phyloP scores from a whole-genome alignment of 1,140 invertebrate genomes.

The Plutomurus gul region DNA sequence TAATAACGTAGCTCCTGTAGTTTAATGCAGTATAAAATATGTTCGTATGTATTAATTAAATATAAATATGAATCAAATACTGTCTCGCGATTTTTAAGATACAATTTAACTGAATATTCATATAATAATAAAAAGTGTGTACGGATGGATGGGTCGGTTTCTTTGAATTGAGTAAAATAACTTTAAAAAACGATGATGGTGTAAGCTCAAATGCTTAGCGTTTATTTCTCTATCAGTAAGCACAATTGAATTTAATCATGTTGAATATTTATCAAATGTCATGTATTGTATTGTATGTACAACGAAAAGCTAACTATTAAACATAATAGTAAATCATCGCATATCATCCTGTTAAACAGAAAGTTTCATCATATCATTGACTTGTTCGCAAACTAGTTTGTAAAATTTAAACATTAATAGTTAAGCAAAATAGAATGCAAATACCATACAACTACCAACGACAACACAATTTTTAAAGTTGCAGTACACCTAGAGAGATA shows the following conservation, averaged over 20 bases:
- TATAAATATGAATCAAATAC: too few relatives aligned
- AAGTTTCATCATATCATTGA: background rate
- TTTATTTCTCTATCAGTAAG: slow-evolving; percentile 13
- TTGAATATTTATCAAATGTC: slow-evolving; percentile 28
- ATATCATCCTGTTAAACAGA: background rate
- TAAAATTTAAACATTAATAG: background rate
- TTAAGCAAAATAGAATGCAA: slow-evolving; percentile 27
- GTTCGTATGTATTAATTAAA: too few relatives aligned
- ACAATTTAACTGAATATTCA: too few relatives aligned
- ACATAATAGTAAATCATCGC: background rate
- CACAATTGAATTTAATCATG: slow-evolving; percentile 17
- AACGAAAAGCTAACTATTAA: slow-evolving; percentile 9
- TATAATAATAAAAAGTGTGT: too few relatives aligned
- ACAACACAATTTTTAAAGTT: background rate
- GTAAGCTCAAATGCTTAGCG: background rate
- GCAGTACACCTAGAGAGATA: slow-evolving; percentile 11
- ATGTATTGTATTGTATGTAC: slow-evolving; percentile 21
- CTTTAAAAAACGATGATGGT: background rate
- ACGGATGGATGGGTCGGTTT: background rate
- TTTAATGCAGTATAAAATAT: too few relatives aligned
- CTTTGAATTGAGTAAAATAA: background rate
- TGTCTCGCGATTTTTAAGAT: too few relatives aligned
- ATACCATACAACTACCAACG: slow-evolving; percentile 23
- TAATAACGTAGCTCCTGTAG: too few relatives aligned
- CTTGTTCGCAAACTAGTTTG: background rate